A percentile compares a stretch with the other conserved stretches of the same genome.
These are phyloP conservation scores for Formica aserva DNA, from an alignment of 2,888 invertebrate species.

Conservation along the genomic window DNA sequence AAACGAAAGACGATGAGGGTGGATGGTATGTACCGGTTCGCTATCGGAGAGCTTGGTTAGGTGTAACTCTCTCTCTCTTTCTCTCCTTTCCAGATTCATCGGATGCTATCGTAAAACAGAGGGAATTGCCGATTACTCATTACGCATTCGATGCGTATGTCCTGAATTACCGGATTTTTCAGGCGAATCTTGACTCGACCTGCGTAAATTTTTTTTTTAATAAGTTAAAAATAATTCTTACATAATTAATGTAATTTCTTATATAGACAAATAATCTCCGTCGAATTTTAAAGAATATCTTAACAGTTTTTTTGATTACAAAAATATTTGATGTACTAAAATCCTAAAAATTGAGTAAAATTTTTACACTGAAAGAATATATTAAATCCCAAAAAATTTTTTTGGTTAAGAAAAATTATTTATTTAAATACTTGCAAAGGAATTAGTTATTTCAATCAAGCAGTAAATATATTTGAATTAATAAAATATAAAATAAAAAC, in stretches of 20 bases:
- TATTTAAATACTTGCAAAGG: too few species aligned
- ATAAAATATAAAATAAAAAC: too few species aligned
- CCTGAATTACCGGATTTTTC: constrained; percentile 1
- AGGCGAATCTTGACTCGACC: neutral
- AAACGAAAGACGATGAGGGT: constrained; percentile 24
- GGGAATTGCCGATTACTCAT: constrained; percentile 55
- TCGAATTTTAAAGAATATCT: too few species aligned
- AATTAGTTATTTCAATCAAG: too few species aligned
- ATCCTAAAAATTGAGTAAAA: too few species aligned
- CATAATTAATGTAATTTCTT: too few species aligned
- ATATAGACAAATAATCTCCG: too few species aligned
- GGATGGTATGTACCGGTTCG: neutral
- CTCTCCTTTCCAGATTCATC: constrained; percentile 20
- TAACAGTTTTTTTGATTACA: too few species aligned
- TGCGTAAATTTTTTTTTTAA: constrained; percentile 5
- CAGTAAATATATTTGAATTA: too few species aligned
- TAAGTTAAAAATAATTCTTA: neutral
- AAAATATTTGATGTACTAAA: neutral
- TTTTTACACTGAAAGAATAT: too few species aligned
- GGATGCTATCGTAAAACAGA: constrained; percentile 27
- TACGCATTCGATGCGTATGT: constrained; percentile 34
- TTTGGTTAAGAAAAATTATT: too few species aligned
- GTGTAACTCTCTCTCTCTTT: neutral
- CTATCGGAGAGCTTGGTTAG: constrained; percentile 19
- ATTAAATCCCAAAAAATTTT: too few species aligned